These are phyloP conservation scores for Rhodophaea formosa DNA, from an alignment of 2,888 invertebrate species.

Conservation along the genomic window DNA sequence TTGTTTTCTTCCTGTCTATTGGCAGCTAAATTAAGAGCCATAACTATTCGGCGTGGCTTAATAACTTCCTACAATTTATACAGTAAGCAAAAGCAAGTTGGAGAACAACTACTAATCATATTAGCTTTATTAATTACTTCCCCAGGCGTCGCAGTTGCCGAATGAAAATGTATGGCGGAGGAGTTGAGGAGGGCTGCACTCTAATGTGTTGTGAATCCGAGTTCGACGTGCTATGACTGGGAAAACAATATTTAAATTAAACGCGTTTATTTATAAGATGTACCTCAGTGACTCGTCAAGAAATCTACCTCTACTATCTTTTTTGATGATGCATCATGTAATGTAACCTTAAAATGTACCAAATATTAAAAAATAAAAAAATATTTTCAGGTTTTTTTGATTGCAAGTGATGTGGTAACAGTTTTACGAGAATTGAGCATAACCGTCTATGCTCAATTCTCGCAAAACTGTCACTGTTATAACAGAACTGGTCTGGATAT, in stretches of 20 bases:
- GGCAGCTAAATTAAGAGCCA: not conserved
- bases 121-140: constrained; percentile 74
- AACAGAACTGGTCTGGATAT: too few species aligned
- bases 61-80: constrained; percentile 23
- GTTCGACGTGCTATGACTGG: constrained; percentile 13
- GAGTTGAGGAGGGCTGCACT: constrained; percentile 31
- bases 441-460: too few species aligned
- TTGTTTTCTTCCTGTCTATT: not conserved
- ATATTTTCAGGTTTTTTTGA: too few species aligned
- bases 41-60: constrained; percentile 5
- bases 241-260: not conserved
- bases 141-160: constrained; percentile 62
- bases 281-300: too few species aligned
- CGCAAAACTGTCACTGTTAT: too few species aligned
- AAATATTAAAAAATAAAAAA: too few species aligned
- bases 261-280: too few species aligned
- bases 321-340: too few species aligned
- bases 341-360: too few species aligned
- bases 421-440: too few species aligned
- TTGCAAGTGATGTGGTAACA: too few species aligned
- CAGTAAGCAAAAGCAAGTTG: constrained; percentile 41
- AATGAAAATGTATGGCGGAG: constrained; percentile 71
- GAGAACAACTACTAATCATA: constrained; percentile 75
- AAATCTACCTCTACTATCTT: too few species aligned
- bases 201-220: constrained; percentile 40